Base-by-base conservation (phyloP, 2,888 invertebrate genomes). In the Seira ritae region DNA sequence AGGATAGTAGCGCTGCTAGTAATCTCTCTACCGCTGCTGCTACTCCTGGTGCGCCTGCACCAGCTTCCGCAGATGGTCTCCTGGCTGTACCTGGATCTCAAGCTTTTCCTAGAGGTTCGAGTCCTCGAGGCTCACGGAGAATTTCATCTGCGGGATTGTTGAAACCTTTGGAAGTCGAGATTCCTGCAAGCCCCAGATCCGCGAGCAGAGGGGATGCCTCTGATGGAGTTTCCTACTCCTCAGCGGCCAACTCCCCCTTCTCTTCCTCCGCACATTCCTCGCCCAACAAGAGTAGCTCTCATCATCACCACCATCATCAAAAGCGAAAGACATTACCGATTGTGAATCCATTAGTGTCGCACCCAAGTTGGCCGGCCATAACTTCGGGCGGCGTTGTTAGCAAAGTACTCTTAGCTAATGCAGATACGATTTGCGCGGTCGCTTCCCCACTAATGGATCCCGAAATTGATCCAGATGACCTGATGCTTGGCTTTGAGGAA, bases 401-500 rank as follows among this genome's bases (percentile, higher is more conserved):
- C 89, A 97, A 98, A 92, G 98, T 98, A 89, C 93, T 98, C 23
- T 92, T 98, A 85, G 98, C 98, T 70, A 98, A 98, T 90, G 98
- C 98, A 1, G 98, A 98, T 90, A 97, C 98, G 0, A 92, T 98
- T 3, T 98, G 98, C 91, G 98, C 98, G 0, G 97, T 98, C 0
- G 98, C 97, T n/a, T 75, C 75, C 65, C 97, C 98, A 0, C 92
- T 98, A 12, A 96, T 98, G 95, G 97, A 97, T 90, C 96, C 96
- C 0, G 97, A 97, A 90, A 70, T 86, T 22, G 88, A 86, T 55
- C 77, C 83, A n/a, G 88, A 88, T 46, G 85, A 87, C 60, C 75
- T 86, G 17, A 88, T 88, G 89, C 85, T 87, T 20, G 88, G 88
- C 23, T 93, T 92, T 91, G 95, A 95, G 89, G 98, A 99, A 91